A percentile compares a stretch with the other conserved stretches of the same genome.
Conservation (phyloP, 2,797 vertebrate species). For the Coregonus sp. region DNA sequence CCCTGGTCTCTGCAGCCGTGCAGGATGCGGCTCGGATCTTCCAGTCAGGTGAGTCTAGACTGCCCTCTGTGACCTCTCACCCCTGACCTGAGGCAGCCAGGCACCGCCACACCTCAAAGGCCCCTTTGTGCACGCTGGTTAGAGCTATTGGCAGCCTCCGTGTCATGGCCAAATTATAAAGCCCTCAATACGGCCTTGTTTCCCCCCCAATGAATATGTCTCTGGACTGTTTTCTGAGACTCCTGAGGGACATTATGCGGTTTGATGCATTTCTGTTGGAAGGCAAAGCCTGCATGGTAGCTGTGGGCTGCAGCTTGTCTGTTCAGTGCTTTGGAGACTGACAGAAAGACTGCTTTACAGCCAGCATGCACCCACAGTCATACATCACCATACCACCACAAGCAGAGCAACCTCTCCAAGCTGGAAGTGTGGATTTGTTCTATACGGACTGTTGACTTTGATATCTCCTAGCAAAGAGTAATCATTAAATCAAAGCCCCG, state of each 20-base stretch:
- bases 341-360: constrained; percentile 27
- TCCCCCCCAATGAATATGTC: constrained; percentile 23
- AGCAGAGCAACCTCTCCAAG: not conserved
- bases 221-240: constrained; percentile 4
- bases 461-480: constrained; percentile 59
- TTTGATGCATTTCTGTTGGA: constrained; percentile 22
- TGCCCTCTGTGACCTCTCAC: not conserved
- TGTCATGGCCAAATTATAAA: not conserved
- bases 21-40: constrained; percentile 81
- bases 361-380: not conserved
- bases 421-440: constrained; percentile 50
- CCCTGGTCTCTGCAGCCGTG: constrained; percentile 76
- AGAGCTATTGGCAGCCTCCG: not conserved
- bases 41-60: constrained; percentile 81
- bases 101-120: constrained; percentile 5
- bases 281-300: constrained; percentile 9
- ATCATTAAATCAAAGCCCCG: constrained; percentile 70
- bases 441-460: constrained; percentile 62
- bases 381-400: not conserved
- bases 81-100: constrained; percentile 17
- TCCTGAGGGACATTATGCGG: constrained; percentile 32
- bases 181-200: constrained; percentile 32
- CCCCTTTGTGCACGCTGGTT: not conserved
- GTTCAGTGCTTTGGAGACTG: not conserved
- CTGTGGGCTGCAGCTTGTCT: constrained; percentile 6